These are phyloP conservation scores for Physella acuta DNA, from an alignment of 1,140 invertebrate species.

Conservation along the genomic window DNA sequence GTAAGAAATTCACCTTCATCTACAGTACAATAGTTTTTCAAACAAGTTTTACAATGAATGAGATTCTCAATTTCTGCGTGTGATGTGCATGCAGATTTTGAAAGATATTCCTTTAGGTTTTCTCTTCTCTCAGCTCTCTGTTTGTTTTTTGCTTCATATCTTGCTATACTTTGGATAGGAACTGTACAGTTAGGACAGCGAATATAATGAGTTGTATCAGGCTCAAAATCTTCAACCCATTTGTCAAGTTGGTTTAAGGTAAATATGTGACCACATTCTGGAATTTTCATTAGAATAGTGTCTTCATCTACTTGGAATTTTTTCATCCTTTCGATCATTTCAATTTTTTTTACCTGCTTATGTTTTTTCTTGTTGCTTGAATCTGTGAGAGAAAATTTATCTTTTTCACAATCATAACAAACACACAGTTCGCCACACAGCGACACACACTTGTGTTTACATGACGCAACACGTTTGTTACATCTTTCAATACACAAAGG, in stretches of 20 bases:
- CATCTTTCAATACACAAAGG: background rate
- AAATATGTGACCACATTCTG: slow-evolving; percentile 15
- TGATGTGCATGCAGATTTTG: background rate
- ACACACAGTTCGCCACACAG: slow-evolving; percentile 25
- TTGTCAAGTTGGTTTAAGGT: slow-evolving; percentile 17
- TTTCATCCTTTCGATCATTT: slow-evolving; percentile 8
- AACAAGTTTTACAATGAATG: background rate
- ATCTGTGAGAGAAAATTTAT: slow-evolving; percentile 16
- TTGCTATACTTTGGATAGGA: slow-evolving; percentile 5
- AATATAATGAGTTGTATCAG: slow-evolving; percentile 9
- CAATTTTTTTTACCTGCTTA: background rate
- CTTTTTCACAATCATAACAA: slow-evolving; percentile 15
- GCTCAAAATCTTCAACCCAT: slow-evolving; percentile 14
- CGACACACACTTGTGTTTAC: slow-evolving; percentile 19
- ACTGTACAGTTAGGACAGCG: slow-evolving; percentile 13
- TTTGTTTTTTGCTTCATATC: slow-evolving; percentile 16
- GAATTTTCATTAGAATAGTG: slow-evolving; percentile 22
- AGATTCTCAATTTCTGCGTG: background rate
- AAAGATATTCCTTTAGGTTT: background rate
- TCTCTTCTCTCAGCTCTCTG: slow-evolving; percentile 9
- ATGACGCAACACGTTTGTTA: slow-evolving; percentile 2
- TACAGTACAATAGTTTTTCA: slow-evolving; percentile 9
- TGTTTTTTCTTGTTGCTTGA: background rate
- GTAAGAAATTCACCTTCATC: slow-evolving; percentile 18
- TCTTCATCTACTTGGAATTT: slow-evolving; percentile 12